Percentiles rank a stretch among this genome's conserved stretches.
These are phyloP conservation scores for Bungarus multicinctus DNA, from an alignment of 2,113 vertebrate genomes.

Conservation along the genomic window DNA sequence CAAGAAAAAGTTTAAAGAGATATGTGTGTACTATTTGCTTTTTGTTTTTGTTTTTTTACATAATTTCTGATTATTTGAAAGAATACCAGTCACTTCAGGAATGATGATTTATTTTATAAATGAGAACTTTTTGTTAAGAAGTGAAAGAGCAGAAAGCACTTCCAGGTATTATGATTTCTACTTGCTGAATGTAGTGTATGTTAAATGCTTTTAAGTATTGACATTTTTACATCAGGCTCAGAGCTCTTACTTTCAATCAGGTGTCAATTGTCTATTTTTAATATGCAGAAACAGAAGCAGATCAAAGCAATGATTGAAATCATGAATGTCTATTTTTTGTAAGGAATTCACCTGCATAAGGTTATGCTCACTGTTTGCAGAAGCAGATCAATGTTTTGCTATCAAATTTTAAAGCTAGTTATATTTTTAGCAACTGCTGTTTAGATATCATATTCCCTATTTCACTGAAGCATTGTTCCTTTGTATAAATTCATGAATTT, in stretches of 20 bases:
- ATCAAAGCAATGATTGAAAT: background rate
- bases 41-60: background rate
- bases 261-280: background rate
- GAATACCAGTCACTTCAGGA: background rate
- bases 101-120: background rate
- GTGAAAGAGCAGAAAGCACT: background rate
- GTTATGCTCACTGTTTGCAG: background rate
- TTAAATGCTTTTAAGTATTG: background rate
- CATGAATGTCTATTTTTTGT: background rate
- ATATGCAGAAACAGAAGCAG: background rate
- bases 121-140: background rate
- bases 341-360: background rate
- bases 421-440: conserved; percentile 29
- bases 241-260: background rate
- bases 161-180: background rate
- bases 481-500: background rate
- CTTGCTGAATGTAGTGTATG: background rate
- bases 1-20: background rate
- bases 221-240: background rate
- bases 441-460: conserved; percentile 28
- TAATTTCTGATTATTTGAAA: background rate
- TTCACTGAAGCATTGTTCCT: conserved; percentile 44
- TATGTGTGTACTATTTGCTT: background rate
- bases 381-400: background rate
- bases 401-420: conserved; percentile 19